Conservation (phyloP, 2,888 invertebrate species). For the Eupelmus urozonus region DNA sequence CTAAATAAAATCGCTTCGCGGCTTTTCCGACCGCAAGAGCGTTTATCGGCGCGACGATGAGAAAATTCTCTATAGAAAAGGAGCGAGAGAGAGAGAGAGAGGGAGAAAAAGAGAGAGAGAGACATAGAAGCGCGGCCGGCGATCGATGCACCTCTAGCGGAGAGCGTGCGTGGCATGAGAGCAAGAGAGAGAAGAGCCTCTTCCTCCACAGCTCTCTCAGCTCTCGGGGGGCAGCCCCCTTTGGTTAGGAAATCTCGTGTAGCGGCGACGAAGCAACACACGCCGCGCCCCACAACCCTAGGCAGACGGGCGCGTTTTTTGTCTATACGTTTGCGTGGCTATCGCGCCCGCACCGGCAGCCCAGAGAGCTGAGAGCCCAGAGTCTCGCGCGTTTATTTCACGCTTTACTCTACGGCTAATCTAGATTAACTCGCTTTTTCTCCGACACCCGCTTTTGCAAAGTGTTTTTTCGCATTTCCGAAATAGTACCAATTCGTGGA, state of each 20-base stretch:
- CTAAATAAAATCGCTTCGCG: not conserved
- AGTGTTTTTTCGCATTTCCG: no score
- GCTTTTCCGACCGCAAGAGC: not conserved
- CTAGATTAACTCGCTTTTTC: no score
- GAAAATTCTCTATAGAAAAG: no score
- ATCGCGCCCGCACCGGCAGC: no score
- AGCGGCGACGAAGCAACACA: not conserved
- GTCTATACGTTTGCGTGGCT: not conserved
- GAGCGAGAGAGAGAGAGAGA: not conserved
- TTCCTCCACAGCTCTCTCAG: not conserved
- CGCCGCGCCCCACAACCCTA: not conserved
- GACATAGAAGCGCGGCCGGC: constrained; percentile 28
- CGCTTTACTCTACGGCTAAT: not conserved
- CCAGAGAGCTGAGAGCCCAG: no score
- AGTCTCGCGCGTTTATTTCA: not conserved
- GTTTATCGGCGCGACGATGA: not conserved
- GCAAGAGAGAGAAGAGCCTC: not conserved
- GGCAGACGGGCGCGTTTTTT: not conserved
- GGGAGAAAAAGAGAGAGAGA: constrained; percentile 11
- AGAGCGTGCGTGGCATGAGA: no score
- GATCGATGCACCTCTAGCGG: constrained; percentile 48
- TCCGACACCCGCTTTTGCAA: no score
- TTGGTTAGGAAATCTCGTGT: no score
- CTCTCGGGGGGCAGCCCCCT: not conserved
- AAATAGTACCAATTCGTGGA: no score